phyloP scores from a whole-genome alignment of 2,113 vertebrate genomes.

The Pongo pygmaeus region DNA sequence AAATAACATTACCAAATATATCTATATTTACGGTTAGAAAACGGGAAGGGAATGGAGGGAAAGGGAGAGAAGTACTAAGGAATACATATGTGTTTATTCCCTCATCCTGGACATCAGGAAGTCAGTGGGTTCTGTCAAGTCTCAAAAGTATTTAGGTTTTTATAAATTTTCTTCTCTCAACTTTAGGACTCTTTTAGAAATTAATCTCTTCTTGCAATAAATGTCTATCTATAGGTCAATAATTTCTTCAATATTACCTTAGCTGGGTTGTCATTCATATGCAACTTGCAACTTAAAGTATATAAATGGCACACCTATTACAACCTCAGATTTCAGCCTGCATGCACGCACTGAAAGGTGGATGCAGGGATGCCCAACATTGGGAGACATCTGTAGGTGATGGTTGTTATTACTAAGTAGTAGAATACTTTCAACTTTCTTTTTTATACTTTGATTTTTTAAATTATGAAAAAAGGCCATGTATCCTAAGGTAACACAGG shows the following conservation, averaged over 20 bases:
- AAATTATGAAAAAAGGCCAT: background rate
- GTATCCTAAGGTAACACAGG: background rate
- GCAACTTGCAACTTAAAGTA: background rate
- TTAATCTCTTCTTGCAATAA: background rate
- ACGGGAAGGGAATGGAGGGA: background rate
- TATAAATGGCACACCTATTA: background rate
- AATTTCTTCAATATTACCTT: background rate
- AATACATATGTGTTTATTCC: background rate
- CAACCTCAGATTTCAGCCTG: background rate
- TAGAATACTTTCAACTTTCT: background rate
- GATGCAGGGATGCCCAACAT: background rate
- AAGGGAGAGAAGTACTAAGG: background rate
- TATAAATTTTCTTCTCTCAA: background rate
- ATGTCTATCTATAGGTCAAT: background rate
- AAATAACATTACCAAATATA: background rate
- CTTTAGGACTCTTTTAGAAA: background rate
- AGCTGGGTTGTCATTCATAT: background rate
- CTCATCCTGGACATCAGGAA: background rate
- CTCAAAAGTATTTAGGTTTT: background rate
- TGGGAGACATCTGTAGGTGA: background rate
- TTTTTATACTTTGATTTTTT: background rate
- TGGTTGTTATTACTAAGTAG: background rate
- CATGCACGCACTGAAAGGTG: background rate
- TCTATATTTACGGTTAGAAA: background rate
- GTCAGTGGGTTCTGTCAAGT: background rate